Conservation (phyloP, 2,888 invertebrate species). For the Melolontha melolontha region DNA sequence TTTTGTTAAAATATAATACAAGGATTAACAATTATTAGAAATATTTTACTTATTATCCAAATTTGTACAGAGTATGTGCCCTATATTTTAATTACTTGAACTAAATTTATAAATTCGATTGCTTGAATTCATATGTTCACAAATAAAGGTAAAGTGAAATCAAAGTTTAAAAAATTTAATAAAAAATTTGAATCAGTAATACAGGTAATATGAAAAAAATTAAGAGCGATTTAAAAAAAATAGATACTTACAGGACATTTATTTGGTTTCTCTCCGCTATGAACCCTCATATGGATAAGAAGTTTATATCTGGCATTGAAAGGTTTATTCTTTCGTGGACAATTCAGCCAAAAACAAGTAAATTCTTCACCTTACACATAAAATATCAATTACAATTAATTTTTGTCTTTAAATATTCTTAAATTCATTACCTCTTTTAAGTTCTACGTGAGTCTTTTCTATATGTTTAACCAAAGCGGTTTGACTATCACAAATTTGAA, state of each 20-base stretch:
- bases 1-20: no score
- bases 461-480: conserved; percentile 85
- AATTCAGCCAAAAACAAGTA: conserved; percentile 94
- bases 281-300: conserved; percentile 96
- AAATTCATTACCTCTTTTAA: conserved; percentile 72
- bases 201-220: no score
- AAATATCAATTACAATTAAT: conserved; percentile 2
- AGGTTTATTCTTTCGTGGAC: conserved; percentile 87
- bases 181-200: no score
- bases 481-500: conserved; percentile 82
- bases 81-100: no score
- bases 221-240: no score
- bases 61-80: no score
- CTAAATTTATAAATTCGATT: no score
- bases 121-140: no score
- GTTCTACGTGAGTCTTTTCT: conserved; percentile 89
- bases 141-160: no score
- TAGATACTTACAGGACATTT: conserved; percentile 89
- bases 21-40: no score
- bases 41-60: no score
- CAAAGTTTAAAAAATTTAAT: no score
- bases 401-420: conserved; percentile 23
- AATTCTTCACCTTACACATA: conserved; percentile 80
- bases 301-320: conserved; percentile 99
- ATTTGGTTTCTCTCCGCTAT: conserved; percentile 98